Base-by-base conservation (phyloP, 35 echinoderm and acorn worm species). In the Heliocidaris erythrogramma region DNA sequence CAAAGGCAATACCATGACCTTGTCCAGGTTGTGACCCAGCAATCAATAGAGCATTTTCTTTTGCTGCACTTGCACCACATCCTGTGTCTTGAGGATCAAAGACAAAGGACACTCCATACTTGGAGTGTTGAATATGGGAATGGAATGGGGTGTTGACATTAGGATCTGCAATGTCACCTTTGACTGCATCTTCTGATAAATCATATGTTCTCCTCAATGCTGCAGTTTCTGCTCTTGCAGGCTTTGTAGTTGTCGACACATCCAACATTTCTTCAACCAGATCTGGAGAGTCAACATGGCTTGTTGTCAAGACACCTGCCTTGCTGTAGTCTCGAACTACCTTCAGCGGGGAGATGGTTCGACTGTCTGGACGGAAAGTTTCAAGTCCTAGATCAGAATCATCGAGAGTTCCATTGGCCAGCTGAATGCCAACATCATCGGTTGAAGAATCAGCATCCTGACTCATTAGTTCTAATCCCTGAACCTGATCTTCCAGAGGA, bases 311-410 rank as follows among this genome's bases (percentile, higher is more conserved):
- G 11, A 48, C 87, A 89, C 87, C 87, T 5, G 30, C 31, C 87
- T 89, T 89, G 87, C 31, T 32, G 31, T 89, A 89, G 47, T 89
- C 50, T 59, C 91, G 59, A 47, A 92, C 94, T 71, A 48, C 85
- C 30, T 94, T 85, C 60, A 97, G 86, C 31, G 94, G 96, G 0
- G 94, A 95, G 32, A 95, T 30, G 2, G 94, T 52, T 78, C 96
- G 89, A 27, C 95, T 47, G 10, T 60, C 31, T 13, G 96, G 94
- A 24, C 96, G 78, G 30, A 95, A 94, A 17, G 96, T 97, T 13
- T 85, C 56, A 29, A 92, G 94, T 21, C 94, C 94, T 69, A 95
- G 86, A 52, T 96, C 93, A 71, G 93, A 88, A 50, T 94, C 86
- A 90, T 49, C 87, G 3, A 50, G 30, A 30, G 30, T 87, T 35